phyloP scores from a whole-genome alignment of 2,797 vertebrate species.

The Danio jaintianensis region DNA sequence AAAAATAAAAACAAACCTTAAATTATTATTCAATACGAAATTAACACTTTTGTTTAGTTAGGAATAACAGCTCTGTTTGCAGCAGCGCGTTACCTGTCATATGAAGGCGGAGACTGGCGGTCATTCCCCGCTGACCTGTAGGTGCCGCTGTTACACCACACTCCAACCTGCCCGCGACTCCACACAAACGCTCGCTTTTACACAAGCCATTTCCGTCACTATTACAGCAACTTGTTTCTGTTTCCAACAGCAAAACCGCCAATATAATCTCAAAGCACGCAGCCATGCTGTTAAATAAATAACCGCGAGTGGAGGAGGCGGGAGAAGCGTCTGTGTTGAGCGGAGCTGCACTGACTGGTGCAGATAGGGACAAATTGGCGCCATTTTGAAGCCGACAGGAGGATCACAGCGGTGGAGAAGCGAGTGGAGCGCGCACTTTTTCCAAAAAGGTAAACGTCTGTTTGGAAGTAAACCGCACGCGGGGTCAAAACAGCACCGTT shows the following conservation, averaged over 20 bases:
- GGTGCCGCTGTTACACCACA: slow-evolving; percentile 70
- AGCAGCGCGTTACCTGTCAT: background rate
- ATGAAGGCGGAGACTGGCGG: background rate
- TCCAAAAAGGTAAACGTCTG: slow-evolving; percentile 55
- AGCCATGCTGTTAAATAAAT: background rate
- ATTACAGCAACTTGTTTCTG: background rate
- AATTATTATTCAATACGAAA: no score
- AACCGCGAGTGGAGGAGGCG: slow-evolving; percentile 8
- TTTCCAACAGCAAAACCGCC: background rate
- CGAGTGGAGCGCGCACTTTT: slow-evolving; percentile 74
- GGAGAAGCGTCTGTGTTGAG: slow-evolving; percentile 46
- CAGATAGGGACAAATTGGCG: slow-evolving; percentile 83
- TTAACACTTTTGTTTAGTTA: no score
- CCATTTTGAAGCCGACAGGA: slow-evolving; percentile 88
- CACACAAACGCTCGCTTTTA: background rate
- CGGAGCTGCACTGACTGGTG: slow-evolving; percentile 76
- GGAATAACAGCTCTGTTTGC: background rate
- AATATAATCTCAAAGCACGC: background rate
- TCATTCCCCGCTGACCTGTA: slow-evolving; percentile 45
- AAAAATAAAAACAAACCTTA: no score
- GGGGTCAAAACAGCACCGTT: background rate
- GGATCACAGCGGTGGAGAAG: slow-evolving; percentile 69
- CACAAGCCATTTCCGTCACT: background rate
- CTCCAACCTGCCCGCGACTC: background rate
- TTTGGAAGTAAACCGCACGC: background rate